A percentile compares a stretch with the other conserved stretches of the same genome.
These are phyloP conservation scores for Brachypalpus laphriformis DNA, from an alignment of 2,888 invertebrate genomes.

Conservation along the genomic window DNA sequence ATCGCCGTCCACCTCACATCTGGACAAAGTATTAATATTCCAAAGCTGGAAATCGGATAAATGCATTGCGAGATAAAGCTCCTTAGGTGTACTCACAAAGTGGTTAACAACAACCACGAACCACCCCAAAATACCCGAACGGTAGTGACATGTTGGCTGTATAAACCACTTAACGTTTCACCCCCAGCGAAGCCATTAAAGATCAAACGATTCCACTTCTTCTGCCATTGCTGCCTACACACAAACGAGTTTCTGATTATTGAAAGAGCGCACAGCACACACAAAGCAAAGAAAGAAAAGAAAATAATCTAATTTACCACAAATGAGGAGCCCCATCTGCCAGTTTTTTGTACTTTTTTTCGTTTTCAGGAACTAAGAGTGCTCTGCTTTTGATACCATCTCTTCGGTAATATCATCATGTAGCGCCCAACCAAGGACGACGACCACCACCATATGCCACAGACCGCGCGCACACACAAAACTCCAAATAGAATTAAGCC, in stretches of 20 bases:
- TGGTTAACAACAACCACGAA: constrained; percentile 57
- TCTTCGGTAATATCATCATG: constrained; percentile 52
- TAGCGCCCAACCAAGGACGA: constrained; percentile 37
- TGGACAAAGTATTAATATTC: constrained; percentile 29
- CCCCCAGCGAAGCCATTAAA: constrained; percentile 74
- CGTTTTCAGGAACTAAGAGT: constrained; percentile 37
- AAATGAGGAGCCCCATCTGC: constrained; percentile 70
- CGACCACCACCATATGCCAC: constrained; percentile 58
- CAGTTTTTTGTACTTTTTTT: constrained; percentile 38
- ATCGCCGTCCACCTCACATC: neutral
- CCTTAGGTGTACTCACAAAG: constrained; percentile 57
- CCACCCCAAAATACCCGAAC: constrained; percentile 41
- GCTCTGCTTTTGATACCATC: constrained; percentile 63
- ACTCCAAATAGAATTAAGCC: constrained; percentile 74
- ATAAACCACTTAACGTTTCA: constrained; percentile 74
- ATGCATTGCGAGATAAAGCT: constrained; percentile 15
- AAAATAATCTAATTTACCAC: constrained; percentile 73
- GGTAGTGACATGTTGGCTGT: constrained; percentile 72
- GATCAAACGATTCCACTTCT: constrained; percentile 72
- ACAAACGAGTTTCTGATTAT: constrained; percentile 73
- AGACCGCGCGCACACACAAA: constrained; percentile 63
- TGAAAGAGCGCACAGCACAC: constrained; percentile 54
- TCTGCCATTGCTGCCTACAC: constrained; percentile 35
- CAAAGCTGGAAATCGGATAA: constrained; percentile 64
- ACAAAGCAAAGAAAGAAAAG: constrained; percentile 57